Base-by-base conservation (phyloP, 2,797 vertebrate genomes). In the Morus bassanus region DNA sequence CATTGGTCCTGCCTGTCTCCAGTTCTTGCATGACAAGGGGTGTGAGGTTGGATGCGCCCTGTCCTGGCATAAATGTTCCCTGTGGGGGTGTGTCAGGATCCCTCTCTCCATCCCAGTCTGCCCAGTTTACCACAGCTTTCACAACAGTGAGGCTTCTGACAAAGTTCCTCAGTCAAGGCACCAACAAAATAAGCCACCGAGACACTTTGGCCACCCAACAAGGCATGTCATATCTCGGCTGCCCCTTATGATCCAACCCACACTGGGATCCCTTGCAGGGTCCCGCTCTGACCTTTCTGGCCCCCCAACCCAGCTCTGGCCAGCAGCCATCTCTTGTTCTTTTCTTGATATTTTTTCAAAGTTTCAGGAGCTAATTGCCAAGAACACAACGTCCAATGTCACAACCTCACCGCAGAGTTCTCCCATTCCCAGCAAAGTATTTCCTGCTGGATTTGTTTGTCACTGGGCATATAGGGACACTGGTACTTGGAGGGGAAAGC, bases 391-490 rank as follows among this genome's bases (percentile, higher is more conserved):
- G n/a, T 94, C 69, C 92, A 91, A 61, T 92, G 82, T 95, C 93
- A 93, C 80, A 95, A 78, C 85, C 68, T 92, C 89, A 79, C 57
- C 3, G 4, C 12, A n/a, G 82, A 81, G 78, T 69, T 90, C 77
- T 88, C 74, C n/a, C 43, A 81, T 94, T 97, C 95, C 89, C 93
- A 97, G 79, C 28, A 51, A 93, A 94, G 46, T 83, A 96, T 94
- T 96, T 96, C 76, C 94, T 96, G 89, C 84, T 3, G 24, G 78
- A n/a, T 95, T 94, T 95, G 70, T 89, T 94, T 93, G 79, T 94
- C 43, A 30, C 69, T 89, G 91, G 89, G 91, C 59, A 59, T 31
- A 25, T 1, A 85, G 81, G 68, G 72, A 81, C 78, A 33, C 35
- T 93, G 73, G 27, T 67, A 30, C 67, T 92, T 87, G 57, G 80